Evolutionary conservation across 2,888 invertebrate species (phyloP), one percentile per base, ranked within the genome.

Genomic region (Nemapogon koenigi): DNA sequence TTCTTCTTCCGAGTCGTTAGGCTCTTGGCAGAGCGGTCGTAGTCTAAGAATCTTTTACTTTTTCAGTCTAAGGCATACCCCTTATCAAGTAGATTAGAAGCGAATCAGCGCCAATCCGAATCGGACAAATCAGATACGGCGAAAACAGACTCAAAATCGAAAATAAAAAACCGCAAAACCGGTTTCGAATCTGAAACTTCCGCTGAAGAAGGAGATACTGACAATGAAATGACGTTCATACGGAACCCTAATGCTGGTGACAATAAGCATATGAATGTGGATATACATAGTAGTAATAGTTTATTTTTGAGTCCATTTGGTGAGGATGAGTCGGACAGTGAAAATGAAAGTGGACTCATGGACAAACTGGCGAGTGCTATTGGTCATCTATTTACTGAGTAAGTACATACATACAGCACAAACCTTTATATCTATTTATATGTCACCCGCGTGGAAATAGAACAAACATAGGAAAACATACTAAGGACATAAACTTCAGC

Each of bases 311-410:
- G 58, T 49, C 73, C 61, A 35, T 61, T 53, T 71, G 86, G 83
- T 49, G 61, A 76, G 8, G 88, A 87, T 40, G 88, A 88, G 43
- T 87, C 88, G 0, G 90, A 90, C 54, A 88, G 88, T 0, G 90
- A 90, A 47, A 87, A 87, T 49, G 89, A 89, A 49, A 84, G 82
- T 50, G 84, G 84, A 1, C 71, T 83, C 2, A 83, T 87, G 68
- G 88, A 88, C 48, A 88, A 88, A 53, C 62, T 90, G 30, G 83
- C 87, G 1, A 83, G 83, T 35, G 88, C 88, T n/a, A 86, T 89
- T 44, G 85, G 86, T 11, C 88, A 89, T 68, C 65, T 92, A 41
- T 90, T 92, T 63, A 89, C 89, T 39, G 88, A 85, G 86, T 86
- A 66, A 73, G 73, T 62, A n/a, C 4, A 7, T 28, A n/a, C n/a